Percentiles rank a stretch among this genome's conserved stretches.
Evolutionary conservation across 2,888 invertebrate genomes (phyloP).

Genomic region (Chrysolina americana): DNA sequence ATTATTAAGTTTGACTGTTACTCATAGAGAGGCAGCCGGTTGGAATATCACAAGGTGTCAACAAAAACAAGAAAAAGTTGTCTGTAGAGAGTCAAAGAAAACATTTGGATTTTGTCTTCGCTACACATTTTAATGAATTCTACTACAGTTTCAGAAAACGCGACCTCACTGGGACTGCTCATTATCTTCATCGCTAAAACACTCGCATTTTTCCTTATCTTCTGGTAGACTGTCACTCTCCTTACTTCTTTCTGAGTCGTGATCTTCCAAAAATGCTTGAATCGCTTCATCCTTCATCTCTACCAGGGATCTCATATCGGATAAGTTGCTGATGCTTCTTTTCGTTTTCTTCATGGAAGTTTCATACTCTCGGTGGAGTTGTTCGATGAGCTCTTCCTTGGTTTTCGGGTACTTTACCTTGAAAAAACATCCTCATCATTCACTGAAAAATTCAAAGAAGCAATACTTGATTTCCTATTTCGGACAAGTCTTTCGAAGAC

Average conservation of each 20-base stretch:
- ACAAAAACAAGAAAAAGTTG: too few relatives aligned
- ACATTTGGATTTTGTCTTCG: neutral
- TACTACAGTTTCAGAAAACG: neutral
- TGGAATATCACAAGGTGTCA: too few relatives aligned
- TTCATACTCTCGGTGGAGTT: slow-evolving; percentile 59
- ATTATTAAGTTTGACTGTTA: too few relatives aligned
- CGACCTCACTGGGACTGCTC: slow-evolving; percentile 33
- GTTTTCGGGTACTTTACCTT: slow-evolving; percentile 63
- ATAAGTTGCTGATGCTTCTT: slow-evolving; percentile 56
- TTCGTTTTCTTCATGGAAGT: slow-evolving; percentile 53
- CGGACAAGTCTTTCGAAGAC: too few relatives aligned
- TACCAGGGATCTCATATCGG: slow-evolving; percentile 65
- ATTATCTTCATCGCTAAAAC: slow-evolving; percentile 49
- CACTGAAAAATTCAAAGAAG: neutral
- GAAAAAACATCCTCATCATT: slow-evolving; percentile 33
- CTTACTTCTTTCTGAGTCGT: slow-evolving; percentile 52
- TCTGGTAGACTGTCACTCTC: slow-evolving; percentile 50
- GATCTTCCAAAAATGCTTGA: slow-evolving; percentile 67
- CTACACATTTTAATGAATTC: neutral
- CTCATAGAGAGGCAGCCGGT: too few relatives aligned
- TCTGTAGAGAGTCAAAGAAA: too few relatives aligned
- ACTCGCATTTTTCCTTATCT: slow-evolving; percentile 59
- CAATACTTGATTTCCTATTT: too few relatives aligned
- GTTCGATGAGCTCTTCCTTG: slow-evolving; percentile 61
- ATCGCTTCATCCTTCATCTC: slow-evolving; percentile 70